Evolutionary conservation across 2,113 vertebrate species (phyloP).

Genomic region (Megaptera novaeangliae): DNA sequence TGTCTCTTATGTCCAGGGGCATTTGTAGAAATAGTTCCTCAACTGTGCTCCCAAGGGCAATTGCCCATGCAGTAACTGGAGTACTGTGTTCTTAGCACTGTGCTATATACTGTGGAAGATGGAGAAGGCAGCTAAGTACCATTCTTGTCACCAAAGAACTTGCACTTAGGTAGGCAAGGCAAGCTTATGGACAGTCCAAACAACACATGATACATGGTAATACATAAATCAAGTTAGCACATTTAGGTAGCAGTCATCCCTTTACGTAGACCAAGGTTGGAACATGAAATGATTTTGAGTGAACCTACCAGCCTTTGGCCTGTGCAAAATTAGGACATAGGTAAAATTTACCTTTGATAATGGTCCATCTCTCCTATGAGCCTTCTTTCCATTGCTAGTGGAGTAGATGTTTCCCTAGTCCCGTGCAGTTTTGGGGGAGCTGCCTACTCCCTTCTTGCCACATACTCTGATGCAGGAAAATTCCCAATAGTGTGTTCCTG

Average conservation of each 20-base stretch:
- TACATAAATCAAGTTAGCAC: not conserved
- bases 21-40: not conserved
- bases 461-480: not conserved
- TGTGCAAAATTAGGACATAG: not conserved
- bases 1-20: not conserved
- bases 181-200: not conserved
- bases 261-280: not conserved
- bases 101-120: not conserved
- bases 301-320: not conserved
- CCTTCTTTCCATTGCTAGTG: not conserved
- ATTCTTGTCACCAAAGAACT: not conserved
- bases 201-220: not conserved
- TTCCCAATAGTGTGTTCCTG: not conserved
- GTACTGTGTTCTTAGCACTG: not conserved
- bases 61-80: not conserved
- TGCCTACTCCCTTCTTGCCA: not conserved
- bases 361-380: not conserved
- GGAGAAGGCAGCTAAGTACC: not conserved
- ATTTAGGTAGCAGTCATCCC: not conserved
- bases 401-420: not conserved
- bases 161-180: not conserved
- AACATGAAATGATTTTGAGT: not conserved
- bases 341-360: not conserved
- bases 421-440: not conserved
- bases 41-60: not conserved